Percentiles rank a stretch among this genome's conserved stretches.
Evolutionary conservation across 2,113 vertebrate species (phyloP).

Genomic region (Hippolais icterina): DNA sequence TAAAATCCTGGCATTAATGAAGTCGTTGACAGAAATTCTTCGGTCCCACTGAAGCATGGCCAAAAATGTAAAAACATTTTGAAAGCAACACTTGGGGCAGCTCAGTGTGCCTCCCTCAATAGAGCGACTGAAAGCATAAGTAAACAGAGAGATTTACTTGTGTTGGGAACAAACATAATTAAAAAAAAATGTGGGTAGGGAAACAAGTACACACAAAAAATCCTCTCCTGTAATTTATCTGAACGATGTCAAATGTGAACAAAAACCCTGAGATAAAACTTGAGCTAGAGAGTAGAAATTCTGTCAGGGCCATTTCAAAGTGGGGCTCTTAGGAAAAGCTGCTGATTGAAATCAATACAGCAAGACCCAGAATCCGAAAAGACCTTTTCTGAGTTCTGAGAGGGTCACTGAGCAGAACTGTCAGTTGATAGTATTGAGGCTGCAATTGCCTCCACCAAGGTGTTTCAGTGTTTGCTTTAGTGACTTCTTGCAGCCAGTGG

Average conservation of each 20-base stretch:
- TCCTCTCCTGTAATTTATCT: slow-evolving; percentile 28
- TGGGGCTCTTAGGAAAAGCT: slow-evolving; percentile 76
- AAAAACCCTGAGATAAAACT: slow-evolving; percentile 55
- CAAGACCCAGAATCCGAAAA: slow-evolving; percentile 75
- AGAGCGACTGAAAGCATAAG: not conserved
- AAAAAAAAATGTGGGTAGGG: not conserved
- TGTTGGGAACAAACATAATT: not conserved
- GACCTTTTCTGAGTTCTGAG: slow-evolving; percentile 71
- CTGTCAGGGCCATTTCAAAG: slow-evolving; percentile 63
- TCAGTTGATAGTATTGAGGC: slow-evolving; percentile 64
- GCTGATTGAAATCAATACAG: slow-evolving; percentile 82
- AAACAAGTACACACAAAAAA: not conserved
- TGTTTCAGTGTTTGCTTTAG: slow-evolving; percentile 79
- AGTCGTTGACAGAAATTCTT: slow-evolving; percentile 21
- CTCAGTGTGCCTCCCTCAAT: not conserved
- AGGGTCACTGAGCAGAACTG: slow-evolving; percentile 76
- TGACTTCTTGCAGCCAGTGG: slow-evolving; percentile 62
- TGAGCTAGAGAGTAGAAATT: slow-evolving; percentile 54
- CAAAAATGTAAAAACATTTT: slow-evolving; percentile 21
- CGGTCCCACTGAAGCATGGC: not conserved
- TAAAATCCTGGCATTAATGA: not conserved
- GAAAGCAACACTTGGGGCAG: not conserved
- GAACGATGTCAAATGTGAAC: slow-evolving; percentile 59
- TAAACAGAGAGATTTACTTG: not conserved
- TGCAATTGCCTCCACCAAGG: slow-evolving; percentile 72